Base-by-base conservation (phyloP, 2,888 invertebrate species). In the Pristionchus arcanus region DNA sequence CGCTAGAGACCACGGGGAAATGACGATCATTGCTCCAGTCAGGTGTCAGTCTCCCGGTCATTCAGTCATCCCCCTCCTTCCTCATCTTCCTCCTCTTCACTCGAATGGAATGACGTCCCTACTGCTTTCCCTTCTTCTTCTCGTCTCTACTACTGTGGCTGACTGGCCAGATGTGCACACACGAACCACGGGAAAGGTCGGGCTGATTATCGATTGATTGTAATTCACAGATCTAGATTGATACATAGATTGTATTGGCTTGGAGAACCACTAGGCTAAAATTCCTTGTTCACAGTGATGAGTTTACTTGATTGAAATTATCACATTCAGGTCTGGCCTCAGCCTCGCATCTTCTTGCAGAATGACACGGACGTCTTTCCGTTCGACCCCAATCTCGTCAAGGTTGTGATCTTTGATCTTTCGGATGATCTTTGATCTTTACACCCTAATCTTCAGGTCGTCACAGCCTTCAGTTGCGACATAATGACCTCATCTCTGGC, bases 401-500 rank as follows among this genome's bases (percentile, higher is more conserved):
- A 88, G 74, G 87, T 88, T 53, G 13, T 85, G 21, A 85, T 85
- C 83, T 83, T 83, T 83, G 83, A 83, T 83, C 83, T 81, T n/a
- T 71, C 28, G 68, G 15, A 15, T 42, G 42, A 81, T 81, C 81
- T 49, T 42, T n/a, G 49, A 68, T 49, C 42, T 49, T 7, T 49
- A 49, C 13, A n/a, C n/a, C n/a, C n/a, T n/a, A n/a, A n/a, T 87
- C 74, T 88, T 34, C 66, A 89, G 89, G 83, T 89, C 9, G 89
- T 83, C n/a, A 83, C 81, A 1, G 21, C 59, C 37, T 83, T 42
- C 83, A 66, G 53, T 28, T 89, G 89, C 63, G 89, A 89, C 37
- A 89, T 89, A 42, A 71, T 89, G 59, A 81, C 59, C 5, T 89
- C 89, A 1, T 81, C 89, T n/a, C 66, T 89, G 19, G 83, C 89